Conservation (phyloP, 2,113 vertebrate species). For the Apteryx owenii region DNA sequence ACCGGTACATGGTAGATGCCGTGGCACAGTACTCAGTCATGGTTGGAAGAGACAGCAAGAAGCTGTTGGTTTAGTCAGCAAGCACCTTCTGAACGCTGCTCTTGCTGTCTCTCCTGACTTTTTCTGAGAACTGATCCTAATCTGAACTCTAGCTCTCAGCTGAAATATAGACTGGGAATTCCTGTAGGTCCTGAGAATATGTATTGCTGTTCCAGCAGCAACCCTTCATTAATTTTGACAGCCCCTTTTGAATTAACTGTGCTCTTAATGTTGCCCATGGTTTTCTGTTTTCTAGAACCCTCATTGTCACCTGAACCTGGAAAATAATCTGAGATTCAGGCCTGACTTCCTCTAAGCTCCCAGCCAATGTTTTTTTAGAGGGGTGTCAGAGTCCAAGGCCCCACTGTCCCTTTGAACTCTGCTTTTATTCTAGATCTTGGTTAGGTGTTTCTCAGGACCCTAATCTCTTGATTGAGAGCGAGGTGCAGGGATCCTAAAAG, state of each 20-base stretch:
- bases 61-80: background rate
- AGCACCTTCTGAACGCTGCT: background rate
- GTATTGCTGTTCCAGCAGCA: background rate
- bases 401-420: background rate
- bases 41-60: background rate
- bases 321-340: background rate
- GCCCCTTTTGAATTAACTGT: background rate
- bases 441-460: background rate
- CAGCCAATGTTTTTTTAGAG: background rate
- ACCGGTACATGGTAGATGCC: background rate
- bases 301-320: background rate
- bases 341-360: background rate
- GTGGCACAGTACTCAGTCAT: background rate
- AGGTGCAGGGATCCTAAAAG: background rate
- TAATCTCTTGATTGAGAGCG: background rate
- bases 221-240: background rate
- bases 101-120: background rate
- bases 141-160: background rate
- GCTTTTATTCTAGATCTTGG: background rate
- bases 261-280: background rate
- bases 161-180: background rate
- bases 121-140: background rate
- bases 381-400: background rate
- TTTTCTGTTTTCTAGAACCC: background rate
- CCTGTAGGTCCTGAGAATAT: background rate